phyloP scores from a whole-genome alignment of 2,888 invertebrate species.

The Pelosia muscerda region DNA sequence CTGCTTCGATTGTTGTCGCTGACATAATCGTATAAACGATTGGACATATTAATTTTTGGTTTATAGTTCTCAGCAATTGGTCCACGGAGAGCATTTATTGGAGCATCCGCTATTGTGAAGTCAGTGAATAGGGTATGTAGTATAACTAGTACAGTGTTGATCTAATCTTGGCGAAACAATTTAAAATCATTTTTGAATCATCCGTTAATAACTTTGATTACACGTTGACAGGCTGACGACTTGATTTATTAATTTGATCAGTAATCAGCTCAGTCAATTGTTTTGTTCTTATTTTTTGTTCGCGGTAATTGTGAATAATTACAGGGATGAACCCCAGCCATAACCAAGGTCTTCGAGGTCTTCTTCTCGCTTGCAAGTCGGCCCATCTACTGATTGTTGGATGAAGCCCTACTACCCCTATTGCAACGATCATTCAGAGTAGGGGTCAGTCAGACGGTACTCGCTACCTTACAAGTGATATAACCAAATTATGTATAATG shows the following conservation, averaged over 20 bases:
- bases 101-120: background rate
- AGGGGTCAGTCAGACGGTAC: background rate
- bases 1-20: background rate
- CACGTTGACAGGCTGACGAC: background rate
- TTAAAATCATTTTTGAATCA: background rate
- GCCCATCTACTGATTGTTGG: background rate
- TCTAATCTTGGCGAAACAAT: slow-evolving; percentile 2
- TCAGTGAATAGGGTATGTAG: background rate
- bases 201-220: background rate
- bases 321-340: background rate
- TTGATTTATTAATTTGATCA: background rate
- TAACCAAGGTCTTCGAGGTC: background rate
- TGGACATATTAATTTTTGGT: slow-evolving; percentile 7
- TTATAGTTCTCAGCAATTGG: background rate
- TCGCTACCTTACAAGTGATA: background rate
- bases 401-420: too few species aligned
- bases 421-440: too few species aligned
- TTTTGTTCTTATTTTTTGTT: background rate
- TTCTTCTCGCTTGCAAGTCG: background rate
- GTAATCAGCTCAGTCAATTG: slow-evolving; percentile 4
- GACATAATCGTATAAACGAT: background rate
- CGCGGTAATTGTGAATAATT: background rate
- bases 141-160: background rate
- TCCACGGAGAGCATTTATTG: slow-evolving; percentile 1
- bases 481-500: background rate